phyloP scores from a whole-genome alignment of 1,140 invertebrate species.

The Varroa destructor region DNA sequence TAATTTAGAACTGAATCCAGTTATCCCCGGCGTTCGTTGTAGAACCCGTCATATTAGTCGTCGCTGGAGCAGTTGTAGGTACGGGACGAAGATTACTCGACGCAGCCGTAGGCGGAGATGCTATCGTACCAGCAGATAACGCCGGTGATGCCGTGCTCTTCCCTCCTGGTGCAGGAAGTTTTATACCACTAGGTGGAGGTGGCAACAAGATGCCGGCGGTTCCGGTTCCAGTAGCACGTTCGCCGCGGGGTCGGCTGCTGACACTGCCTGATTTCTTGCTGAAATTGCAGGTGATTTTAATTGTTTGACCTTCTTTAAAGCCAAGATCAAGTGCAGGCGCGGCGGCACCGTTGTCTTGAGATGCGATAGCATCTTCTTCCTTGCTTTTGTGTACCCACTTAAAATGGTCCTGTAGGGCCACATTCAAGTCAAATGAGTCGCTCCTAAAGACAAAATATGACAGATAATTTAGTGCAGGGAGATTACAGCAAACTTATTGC shows the following conservation, averaged over 20 bases:
- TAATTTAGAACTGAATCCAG: slow-evolving; percentile 8
- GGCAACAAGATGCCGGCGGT: slow-evolving; percentile 54
- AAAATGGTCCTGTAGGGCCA: slow-evolving; percentile 94
- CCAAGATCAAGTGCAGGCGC: slow-evolving; percentile 78
- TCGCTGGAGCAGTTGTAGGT: no score
- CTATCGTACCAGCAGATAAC: not conserved
- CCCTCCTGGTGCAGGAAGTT: slow-evolving; percentile 47
- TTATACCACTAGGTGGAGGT: slow-evolving; percentile 63
- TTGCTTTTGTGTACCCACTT: slow-evolving; percentile 46
- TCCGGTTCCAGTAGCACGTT: slow-evolving; percentile 39
- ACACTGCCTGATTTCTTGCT: slow-evolving; percentile 52
- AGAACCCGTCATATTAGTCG: no score
- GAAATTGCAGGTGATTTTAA: slow-evolving; percentile 96
- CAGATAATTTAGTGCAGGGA: not conserved
- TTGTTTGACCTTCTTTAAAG: slow-evolving; percentile 96
- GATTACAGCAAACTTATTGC: not conserved
- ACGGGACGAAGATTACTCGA: not conserved
- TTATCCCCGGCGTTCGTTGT: slow-evolving; percentile 1
- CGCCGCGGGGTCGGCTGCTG: slow-evolving; percentile 43
- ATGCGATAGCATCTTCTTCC: slow-evolving; percentile 1
- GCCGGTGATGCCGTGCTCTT: not conserved
- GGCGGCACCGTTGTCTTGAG: slow-evolving; percentile 46
- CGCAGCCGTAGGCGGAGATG: not conserved
- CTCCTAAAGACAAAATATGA: slow-evolving; percentile 47
- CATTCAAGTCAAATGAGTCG: slow-evolving; percentile 98